Conservation (phyloP, 2,888 invertebrate genomes). For the Athalia cordata region DNA sequence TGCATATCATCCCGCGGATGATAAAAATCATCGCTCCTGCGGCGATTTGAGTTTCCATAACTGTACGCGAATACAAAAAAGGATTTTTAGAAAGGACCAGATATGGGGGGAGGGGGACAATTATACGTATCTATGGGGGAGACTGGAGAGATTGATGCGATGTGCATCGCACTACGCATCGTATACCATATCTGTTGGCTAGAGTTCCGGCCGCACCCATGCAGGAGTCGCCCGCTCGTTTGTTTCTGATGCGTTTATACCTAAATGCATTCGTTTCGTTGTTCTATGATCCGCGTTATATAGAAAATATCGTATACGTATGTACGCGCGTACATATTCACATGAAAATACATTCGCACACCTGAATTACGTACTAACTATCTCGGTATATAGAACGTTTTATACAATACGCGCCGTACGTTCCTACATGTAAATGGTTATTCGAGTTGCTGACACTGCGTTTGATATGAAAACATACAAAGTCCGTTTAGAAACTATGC, state of each 20-base stretch:
- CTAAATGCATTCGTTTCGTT: not conserved
- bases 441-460: conserved; percentile 32
- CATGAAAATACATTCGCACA: not conserved
- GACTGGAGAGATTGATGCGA: too few relatives aligned
- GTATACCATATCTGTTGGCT: too few relatives aligned
- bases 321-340: not conserved
- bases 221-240: too few relatives aligned
- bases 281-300: not conserved
- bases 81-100: too few relatives aligned
- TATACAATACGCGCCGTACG: not conserved
- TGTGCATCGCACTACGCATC: too few relatives aligned
- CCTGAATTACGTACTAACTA: not conserved
- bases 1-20: not conserved
- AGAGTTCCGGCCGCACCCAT: too few relatives aligned
- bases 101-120: too few relatives aligned
- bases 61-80: too few relatives aligned
- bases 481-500: conserved; percentile 9
- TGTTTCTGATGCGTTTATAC: not conserved
- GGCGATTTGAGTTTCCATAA: too few relatives aligned
- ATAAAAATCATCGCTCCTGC: too few relatives aligned
- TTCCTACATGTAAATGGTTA: not conserved
- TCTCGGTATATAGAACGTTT: too few relatives aligned
- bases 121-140: too few relatives aligned
- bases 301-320: not conserved
- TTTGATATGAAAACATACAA: conserved; percentile 6